Percentiles rank a stretch among this genome's conserved stretches.
Evolutionary conservation across 2,113 vertebrate genomes (phyloP).

Genomic region (Sminthopsis crassicaudata): DNA sequence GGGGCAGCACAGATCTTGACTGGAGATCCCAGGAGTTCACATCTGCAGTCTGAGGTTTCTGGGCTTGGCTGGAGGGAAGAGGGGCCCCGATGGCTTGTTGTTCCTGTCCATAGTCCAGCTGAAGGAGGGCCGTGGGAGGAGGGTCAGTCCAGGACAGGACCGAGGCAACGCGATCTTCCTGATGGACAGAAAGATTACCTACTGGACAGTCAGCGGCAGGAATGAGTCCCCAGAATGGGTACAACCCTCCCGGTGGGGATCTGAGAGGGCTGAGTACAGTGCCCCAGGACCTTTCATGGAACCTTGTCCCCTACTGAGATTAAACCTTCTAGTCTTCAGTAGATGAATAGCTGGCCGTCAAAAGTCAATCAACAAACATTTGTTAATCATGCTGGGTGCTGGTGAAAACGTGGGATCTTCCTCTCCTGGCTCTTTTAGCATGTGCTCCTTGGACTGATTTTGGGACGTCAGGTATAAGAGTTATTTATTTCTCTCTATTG

Average conservation of each 20-base stretch:
- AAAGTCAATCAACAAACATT: neutral
- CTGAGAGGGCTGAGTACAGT: neutral
- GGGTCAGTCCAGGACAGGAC: neutral
- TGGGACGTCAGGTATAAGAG: neutral
- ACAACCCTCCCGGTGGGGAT: neutral
- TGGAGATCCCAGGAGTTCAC: slow-evolving; percentile 67
- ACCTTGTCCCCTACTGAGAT: neutral
- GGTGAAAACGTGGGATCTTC: neutral
- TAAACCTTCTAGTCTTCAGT: neutral
- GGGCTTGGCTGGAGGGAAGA: slow-evolving; percentile 15
- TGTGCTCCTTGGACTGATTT: neutral
- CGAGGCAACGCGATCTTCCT: neutral
- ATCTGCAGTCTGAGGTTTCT: slow-evolving; percentile 31
- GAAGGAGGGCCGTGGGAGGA: neutral
- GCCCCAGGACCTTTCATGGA: neutral
- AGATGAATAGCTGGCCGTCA: neutral
- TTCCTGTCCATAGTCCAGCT: neutral
- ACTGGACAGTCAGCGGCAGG: neutral
- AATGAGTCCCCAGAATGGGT: neutral
- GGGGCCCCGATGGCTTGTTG: neutral
- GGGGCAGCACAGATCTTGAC: neutral
- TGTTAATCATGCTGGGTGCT: too few relatives aligned
- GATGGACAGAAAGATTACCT: neutral
- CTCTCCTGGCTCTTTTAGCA: neutral
- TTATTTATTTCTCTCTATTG: neutral